Evolutionary conservation across 2,113 vertebrate genomes (phyloP), one percentile per base, ranked within the genome.

Genomic region (Nipponia nippon): DNA sequence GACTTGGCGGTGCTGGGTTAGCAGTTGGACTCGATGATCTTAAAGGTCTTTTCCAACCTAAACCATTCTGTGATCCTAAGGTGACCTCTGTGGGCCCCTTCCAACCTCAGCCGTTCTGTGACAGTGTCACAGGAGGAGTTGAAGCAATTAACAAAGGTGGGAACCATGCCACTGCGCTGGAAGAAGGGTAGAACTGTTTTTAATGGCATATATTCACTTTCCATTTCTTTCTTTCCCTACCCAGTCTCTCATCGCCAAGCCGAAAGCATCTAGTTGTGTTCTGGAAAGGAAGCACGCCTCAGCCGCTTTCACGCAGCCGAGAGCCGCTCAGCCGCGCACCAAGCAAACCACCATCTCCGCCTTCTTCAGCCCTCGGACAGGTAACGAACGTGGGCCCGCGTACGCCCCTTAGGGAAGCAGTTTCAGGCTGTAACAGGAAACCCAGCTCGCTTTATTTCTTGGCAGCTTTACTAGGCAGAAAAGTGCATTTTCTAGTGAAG

Each of bases 301-400:
- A 0, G 34, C 4, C 4, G 6, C 26, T 11, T 49, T 30, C 19
- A 19, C 56, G 1, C 92, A 83, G 83, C 46, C 81, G 38, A 67
- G 84, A 73, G 63, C n/a, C 30, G 34, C 81, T 53, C 49, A 69
- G 81, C 55, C 65, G 2, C 15, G 83, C 52, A 56, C 47, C 56
- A 93, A 67, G 55, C 98, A 98, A 66, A 98, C 90, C 61, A 97
- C 95, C 82, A 98, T 98, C 82, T 62, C 89, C 16, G 15, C 91
- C 80, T 98, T 98, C 96, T 96, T 98, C 91, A 30, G 93, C 63
- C 2, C 73, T 14, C 95, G 16, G 55, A 4, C 66, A 97, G 98
- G 98, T 98, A 98, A n/a, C 0, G 7, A 98, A n/a, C 0, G 7
- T 1, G 34, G 10, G 9, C 2, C 16, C 6, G 46, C 2, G 0